Conservation (phyloP, 2,797 vertebrate species). For the Xerus rutilus region DNA sequence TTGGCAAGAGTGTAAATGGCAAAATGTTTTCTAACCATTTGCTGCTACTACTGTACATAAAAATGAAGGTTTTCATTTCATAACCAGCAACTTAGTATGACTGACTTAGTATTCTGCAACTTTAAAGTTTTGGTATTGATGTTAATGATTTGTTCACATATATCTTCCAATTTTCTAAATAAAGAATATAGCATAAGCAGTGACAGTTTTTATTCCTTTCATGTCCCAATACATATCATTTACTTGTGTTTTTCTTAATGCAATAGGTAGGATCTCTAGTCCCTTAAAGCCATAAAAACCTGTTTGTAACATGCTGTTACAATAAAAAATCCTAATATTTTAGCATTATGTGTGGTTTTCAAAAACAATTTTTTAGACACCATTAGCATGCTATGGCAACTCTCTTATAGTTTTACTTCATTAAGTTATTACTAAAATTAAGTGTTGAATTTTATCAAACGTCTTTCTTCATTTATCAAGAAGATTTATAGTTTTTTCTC, state of each 20-base stretch:
- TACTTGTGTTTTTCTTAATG: not conserved
- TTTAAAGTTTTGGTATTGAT: not conserved
- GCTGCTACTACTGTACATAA: not conserved
- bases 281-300: not conserved
- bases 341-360: not conserved
- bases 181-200: not conserved
- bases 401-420: not conserved
- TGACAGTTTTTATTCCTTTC: not conserved
- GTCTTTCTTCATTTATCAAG: not conserved
- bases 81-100: too few relatives aligned
- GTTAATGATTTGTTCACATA: not conserved
- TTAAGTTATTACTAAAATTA: not conserved
- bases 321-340: not conserved
- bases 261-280: not conserved
- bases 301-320: not conserved
- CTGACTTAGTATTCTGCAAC: not conserved
- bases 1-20: not conserved
- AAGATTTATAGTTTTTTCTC: not conserved
- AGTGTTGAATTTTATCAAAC: not conserved
- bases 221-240: not conserved
- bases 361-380: not conserved
- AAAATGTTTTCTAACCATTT: not conserved
- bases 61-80: not conserved
- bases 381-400: not conserved
- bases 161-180: not conserved